These are phyloP conservation scores for Micropterix aruncella DNA, from an alignment of 2,888 invertebrate genomes.

Conservation along the genomic window DNA sequence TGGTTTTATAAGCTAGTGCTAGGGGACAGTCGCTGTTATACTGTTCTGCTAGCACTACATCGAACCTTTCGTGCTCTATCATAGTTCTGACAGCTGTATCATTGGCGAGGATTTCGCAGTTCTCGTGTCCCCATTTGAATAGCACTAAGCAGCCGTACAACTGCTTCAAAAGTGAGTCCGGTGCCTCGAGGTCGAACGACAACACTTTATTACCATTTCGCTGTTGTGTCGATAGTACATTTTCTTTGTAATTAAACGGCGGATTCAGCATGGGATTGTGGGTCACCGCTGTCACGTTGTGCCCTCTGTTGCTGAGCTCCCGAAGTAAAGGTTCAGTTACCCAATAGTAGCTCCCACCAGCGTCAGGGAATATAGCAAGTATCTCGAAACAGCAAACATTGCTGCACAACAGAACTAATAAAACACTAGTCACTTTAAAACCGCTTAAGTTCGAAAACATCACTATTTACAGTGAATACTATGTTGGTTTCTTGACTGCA, in stretches of 20 bases:
- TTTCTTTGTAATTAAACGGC: slow-evolving; percentile 37
- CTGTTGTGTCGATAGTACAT: slow-evolving; percentile 31
- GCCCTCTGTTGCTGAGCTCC: slow-evolving; percentile 33
- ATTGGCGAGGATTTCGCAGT: slow-evolving; percentile 33
- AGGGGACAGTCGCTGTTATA: slow-evolving; percentile 63
- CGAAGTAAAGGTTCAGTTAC: slow-evolving; percentile 35
- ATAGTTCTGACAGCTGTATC: slow-evolving; percentile 38
- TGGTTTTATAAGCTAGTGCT: slow-evolving; percentile 50
- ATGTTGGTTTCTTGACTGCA: no score
- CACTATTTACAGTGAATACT: no score
- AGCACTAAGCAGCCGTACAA: slow-evolving; percentile 33
- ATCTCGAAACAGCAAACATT: slow-evolving; percentile 35
- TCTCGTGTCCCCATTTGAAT: slow-evolving; percentile 34
- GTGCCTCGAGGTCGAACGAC: slow-evolving; percentile 33
- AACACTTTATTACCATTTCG: slow-evolving; percentile 25
- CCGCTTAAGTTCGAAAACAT: no score
- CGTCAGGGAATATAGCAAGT: slow-evolving; percentile 35
- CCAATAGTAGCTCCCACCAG: slow-evolving; percentile 33
- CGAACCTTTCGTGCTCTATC: slow-evolving; percentile 40
- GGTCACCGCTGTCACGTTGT: slow-evolving; percentile 39
- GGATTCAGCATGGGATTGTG: slow-evolving; percentile 32
- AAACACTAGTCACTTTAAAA: no score
- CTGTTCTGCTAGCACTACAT: slow-evolving; percentile 56
- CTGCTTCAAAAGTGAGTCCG: slow-evolving; percentile 31
- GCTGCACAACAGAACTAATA: no score